phyloP scores from a whole-genome alignment of 2,797 vertebrate species.

The Sebastes jordani region DNA sequence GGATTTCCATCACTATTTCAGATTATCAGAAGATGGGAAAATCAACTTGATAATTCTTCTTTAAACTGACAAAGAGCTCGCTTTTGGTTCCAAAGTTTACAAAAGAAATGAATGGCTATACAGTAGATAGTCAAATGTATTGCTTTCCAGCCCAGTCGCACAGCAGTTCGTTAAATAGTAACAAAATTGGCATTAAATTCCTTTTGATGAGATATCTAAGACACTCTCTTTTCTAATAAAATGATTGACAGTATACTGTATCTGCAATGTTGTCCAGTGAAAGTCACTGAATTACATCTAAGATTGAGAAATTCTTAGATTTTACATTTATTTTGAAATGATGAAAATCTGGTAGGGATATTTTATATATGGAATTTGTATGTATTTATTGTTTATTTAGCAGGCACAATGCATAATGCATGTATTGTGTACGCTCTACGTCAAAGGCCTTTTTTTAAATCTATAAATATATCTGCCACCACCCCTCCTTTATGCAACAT shows the following conservation, averaged over 20 bases:
- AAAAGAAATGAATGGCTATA: fast-evolving
- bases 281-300: background rate
- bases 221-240: background rate
- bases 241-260: background rate
- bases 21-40: background rate
- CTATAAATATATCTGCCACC: background rate
- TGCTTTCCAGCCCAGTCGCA: background rate
- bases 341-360: background rate
- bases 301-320: background rate
- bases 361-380: background rate
- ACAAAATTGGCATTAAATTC: background rate
- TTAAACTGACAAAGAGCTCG: background rate
- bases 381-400: background rate
- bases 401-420: background rate
- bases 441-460: background rate
- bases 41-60: background rate
- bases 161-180: background rate
- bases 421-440: background rate
- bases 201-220: background rate
- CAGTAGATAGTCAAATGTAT: background rate
- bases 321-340: background rate
- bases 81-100: background rate
- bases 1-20: background rate
- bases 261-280: background rate
- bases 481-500: background rate